Conservation (phyloP, 2,113 vertebrate genomes). For the Laterallus jamaicensis region DNA sequence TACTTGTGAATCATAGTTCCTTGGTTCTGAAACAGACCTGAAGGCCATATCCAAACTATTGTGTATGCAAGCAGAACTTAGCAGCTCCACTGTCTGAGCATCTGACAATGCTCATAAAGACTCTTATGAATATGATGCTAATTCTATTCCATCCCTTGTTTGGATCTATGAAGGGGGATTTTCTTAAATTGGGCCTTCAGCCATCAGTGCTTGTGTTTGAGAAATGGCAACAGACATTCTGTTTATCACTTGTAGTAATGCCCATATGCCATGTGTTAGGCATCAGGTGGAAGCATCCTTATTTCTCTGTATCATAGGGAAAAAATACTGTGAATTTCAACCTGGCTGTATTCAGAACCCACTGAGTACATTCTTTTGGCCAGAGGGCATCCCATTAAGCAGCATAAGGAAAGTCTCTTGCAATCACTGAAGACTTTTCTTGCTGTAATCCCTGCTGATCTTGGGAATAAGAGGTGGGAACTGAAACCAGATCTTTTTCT, state of each 20-base stretch:
- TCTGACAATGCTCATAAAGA: not conserved
- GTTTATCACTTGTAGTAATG: conserved; percentile 35
- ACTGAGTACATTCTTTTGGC: not conserved
- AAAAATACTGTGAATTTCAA: not conserved
- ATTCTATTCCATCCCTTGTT: not conserved
- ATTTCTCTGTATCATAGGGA: not conserved
- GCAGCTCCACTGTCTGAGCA: not conserved
- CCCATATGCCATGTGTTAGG: conserved; percentile 16
- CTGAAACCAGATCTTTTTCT: not conserved
- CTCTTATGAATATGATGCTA: not conserved
- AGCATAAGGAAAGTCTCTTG: conserved; percentile 14
- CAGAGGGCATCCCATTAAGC: not conserved
- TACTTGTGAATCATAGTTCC: not conserved
- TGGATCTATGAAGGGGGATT: not conserved
- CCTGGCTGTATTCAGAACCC: not conserved
- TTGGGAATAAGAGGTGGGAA: not conserved
- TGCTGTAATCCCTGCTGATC: conserved; percentile 20
- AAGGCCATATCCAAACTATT: not conserved
- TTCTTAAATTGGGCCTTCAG: conserved; percentile 5
- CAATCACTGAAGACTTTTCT: not conserved
- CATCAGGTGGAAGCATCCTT: conserved; percentile 11
- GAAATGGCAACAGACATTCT: conserved; percentile 31
- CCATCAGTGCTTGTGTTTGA: not conserved
- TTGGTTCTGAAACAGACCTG: not conserved
- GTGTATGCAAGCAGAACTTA: not conserved